Evolutionary conservation across 1,140 invertebrate species (phyloP).

Genomic region (Anoplolepis gracilipes): DNA sequence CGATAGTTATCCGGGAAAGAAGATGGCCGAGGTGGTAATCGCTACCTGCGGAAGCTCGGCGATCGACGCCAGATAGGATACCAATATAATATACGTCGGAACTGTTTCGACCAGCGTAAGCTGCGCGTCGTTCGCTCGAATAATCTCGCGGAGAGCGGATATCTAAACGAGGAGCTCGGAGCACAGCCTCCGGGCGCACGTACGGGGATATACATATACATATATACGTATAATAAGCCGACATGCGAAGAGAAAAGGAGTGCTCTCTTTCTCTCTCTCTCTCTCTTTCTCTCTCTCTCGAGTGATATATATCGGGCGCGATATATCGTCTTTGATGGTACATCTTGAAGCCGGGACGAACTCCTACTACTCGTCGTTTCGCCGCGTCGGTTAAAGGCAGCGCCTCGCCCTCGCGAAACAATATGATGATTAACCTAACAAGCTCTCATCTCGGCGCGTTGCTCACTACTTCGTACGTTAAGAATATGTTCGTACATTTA

Average conservation of each 20-base stretch:
- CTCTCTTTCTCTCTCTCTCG: no score
- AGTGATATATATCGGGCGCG: constrained; percentile 74
- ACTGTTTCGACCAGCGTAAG: constrained; percentile 52
- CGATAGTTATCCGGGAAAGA: constrained; percentile 48
- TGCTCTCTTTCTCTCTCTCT: no score
- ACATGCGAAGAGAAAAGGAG: constrained; percentile 64
- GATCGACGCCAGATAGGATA: constrained; percentile 64
- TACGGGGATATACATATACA: constrained; percentile 56
- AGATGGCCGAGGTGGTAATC: constrained; percentile 72
- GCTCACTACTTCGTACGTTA: constrained; percentile 40
- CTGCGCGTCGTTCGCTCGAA: constrained; percentile 62
- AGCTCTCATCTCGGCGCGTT: constrained; percentile 69
- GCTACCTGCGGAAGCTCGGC: constrained; percentile 65
- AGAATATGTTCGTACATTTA: constrained; percentile 63
- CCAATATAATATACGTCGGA: constrained; percentile 52
- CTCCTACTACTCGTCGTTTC: constrained; percentile 51
- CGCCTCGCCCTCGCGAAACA: constrained; percentile 76
- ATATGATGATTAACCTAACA: constrained; percentile 79
- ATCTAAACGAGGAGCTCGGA: constrained; percentile 73
- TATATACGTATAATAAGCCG: constrained; percentile 51
- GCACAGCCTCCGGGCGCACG: constrained; percentile 62
- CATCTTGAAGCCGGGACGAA: constrained; percentile 56
- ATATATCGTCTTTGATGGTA: constrained; percentile 73
- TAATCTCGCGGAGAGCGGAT: constrained; percentile 71
- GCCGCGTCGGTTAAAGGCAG: constrained; percentile 58